phyloP scores from a whole-genome alignment of 2,888 invertebrate genomes.

The Himalopsyche kuldschensis region DNA sequence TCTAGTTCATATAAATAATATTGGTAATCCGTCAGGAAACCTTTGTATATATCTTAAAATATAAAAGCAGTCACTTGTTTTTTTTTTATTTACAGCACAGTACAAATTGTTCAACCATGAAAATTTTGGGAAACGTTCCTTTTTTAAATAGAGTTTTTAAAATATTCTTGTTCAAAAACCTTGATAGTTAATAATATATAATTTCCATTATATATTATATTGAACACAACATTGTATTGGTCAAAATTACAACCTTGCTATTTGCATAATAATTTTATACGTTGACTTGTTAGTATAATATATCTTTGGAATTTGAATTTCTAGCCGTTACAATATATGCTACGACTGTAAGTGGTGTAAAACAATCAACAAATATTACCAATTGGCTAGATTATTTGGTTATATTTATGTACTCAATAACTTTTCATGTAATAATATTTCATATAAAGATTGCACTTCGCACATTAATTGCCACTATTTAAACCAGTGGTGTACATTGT shows the following conservation, averaged over 20 bases:
- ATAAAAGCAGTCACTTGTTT: too few species aligned
- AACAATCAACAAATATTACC: neutral
- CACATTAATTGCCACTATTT: neutral
- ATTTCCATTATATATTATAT: neutral
- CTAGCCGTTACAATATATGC: neutral
- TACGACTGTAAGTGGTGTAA: neutral
- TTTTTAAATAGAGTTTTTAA: too few species aligned
- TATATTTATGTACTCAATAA: neutral
- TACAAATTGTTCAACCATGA: too few species aligned
- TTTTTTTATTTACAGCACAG: too few species aligned
- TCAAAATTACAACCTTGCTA: neutral
- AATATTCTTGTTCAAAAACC: neutral
- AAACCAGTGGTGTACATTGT: neutral
- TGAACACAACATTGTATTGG: neutral
- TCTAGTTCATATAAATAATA: too few species aligned
- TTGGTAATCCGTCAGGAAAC: too few species aligned
- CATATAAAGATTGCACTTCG: neutral
- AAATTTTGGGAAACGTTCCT: too few species aligned
- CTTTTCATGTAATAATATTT: neutral
- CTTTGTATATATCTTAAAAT: too few species aligned
- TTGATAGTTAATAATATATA: neutral
- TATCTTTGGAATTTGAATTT: neutral
- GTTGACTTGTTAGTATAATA: neutral
- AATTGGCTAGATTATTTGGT: neutral
- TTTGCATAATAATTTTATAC: neutral